A percentile compares a stretch with the other conserved stretches of the same genome.
Evolutionary conservation across 2,113 vertebrate species (phyloP).

Genomic region (Callionymus lyra): DNA sequence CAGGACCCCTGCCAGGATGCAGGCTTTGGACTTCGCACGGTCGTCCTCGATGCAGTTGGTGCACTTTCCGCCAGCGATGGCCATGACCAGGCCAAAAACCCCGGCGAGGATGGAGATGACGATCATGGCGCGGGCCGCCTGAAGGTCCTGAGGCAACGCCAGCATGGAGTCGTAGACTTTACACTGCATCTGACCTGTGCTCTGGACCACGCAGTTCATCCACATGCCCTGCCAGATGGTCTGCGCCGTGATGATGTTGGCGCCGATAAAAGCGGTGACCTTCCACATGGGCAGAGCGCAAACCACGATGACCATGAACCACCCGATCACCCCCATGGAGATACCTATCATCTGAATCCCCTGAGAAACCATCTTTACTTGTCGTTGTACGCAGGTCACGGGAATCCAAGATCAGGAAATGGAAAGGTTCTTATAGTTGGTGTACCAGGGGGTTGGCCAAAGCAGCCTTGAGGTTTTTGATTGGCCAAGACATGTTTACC

Average conservation of each 20-base stretch:
- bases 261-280: constrained; percentile 60
- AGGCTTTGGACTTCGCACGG: constrained; percentile 66
- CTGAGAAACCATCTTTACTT: constrained; percentile 55
- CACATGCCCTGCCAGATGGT: constrained; percentile 72
- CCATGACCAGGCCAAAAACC: constrained; percentile 66
- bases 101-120: constrained; percentile 79
- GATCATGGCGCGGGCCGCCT: constrained; percentile 82
- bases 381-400: neutral
- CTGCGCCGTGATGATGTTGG: constrained; percentile 69
- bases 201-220: constrained; percentile 80
- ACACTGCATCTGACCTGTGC: constrained; percentile 71
- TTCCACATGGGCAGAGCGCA: constrained; percentile 70
- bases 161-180: constrained; percentile 70
- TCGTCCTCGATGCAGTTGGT: constrained; percentile 84
- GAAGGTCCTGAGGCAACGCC: constrained; percentile 71
- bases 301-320: constrained; percentile 52
- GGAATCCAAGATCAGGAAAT: neutral
- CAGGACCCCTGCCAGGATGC: constrained; percentile 52
- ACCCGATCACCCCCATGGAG: constrained; percentile 48
- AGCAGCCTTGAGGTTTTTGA: constrained; percentile 10
- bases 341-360: constrained; percentile 62
- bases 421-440: constrained; percentile 27
- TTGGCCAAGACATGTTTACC: constrained; percentile 47
- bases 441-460: constrained; percentile 29
- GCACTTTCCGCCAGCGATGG: constrained; percentile 84